Evolutionary conservation across 2,797 vertebrate genomes (phyloP), one percentile per base, ranked within the genome.

Genomic region (Pangasius mekongensis): DNA sequence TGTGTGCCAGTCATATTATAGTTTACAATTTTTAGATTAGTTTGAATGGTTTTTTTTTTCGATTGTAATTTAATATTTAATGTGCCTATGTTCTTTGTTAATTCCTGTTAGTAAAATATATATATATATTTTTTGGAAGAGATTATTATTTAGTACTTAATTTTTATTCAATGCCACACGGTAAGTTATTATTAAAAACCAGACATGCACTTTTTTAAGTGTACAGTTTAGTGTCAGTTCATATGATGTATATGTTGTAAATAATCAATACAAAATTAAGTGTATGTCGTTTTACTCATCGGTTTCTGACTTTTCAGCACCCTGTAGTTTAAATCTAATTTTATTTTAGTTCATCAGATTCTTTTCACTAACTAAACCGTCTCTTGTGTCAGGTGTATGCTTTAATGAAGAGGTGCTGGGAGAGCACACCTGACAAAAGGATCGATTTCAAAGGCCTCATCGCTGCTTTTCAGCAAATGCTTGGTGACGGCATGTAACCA

Each of bases 341-440:
- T 78, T 18, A 49, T n/a, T 76, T 27, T 49, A 30, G 16, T 30
- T 54, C 8, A 14, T n/a, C 73, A 7, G 7, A 49, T 49, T 27
- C 52, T 77, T 71, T 18, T 24, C 58, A 0, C 27, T 58, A 47
- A 83, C 58, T 49, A 1, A 22, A n/a, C 5, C 0, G 2, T 33
- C 27, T 86, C 27, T 90, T 74, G 43, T 30, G 60, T 18, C 76
- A 98, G 98, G 97, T 99, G 90, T 98, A 98, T 87, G 95, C 96
- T n/a, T 96, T 98, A 93, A 99, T 99, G 98, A 95, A 93, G 90
- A 97, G 92, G 89, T 99, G 98, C 93, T 99, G 98, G 98, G 97
- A 98, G 89, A 95, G 95, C 14, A 91, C 92, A 6, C 98, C 98
- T 0, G 95, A 96, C 0, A 95, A 91, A 60, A 95, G 98, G 86